Base-by-base conservation (phyloP, 2,888 invertebrate species). In the Lepidocyrtoides sp. region DNA sequence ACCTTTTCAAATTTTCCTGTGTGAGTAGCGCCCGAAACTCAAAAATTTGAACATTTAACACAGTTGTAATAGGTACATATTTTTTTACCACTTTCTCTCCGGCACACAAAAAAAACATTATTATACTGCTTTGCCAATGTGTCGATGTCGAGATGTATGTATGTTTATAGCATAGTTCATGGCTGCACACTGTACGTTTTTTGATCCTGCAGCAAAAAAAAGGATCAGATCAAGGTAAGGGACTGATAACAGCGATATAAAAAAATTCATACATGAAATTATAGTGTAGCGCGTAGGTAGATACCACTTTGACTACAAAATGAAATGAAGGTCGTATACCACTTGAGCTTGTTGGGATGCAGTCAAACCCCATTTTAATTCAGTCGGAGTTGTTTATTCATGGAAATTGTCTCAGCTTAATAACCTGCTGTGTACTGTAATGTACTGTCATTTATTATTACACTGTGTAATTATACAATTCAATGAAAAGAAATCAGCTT, bases 191-290 rank as follows among this genome's bases (percentile, higher is more conserved):
- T 23, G 23, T 29, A 48, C 29, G 17, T n/a, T 17, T 36, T 26
- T 63, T 63, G 66, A 60, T 75, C 60, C 51, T 12, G 60, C n/a
- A 60, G 72, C 72, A 44, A 69, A 54, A 48, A 85, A 72, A 54
- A 69, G n/a, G 82, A 89, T 32, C 57, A 89, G 89, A 82, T 82
- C 89, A 82, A 89, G 89, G 89, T 20, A 83, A 89, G 82, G 81
- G 81, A 57, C 82, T 83, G 87, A 69, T 87, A 44, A 82, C 75
- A 72, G 41, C 17, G 17, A 20, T 72, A 72, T 63, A 29, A 54
- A 57, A 17, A n/a, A 17, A 51, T 17, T 12, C n/a, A 51, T 84
- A 63, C 72, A 14, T 69, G n/a, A n/a, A n/a, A n/a, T n/a, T n/a
- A n/a, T n/a, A n/a, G n/a, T n/a, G n/a, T n/a, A n/a, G n/a, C n/a